Percentiles rank a stretch among this genome's conserved stretches.
Conservation (phyloP, 2,113 vertebrate species). For the Suncus etruscus region DNA sequence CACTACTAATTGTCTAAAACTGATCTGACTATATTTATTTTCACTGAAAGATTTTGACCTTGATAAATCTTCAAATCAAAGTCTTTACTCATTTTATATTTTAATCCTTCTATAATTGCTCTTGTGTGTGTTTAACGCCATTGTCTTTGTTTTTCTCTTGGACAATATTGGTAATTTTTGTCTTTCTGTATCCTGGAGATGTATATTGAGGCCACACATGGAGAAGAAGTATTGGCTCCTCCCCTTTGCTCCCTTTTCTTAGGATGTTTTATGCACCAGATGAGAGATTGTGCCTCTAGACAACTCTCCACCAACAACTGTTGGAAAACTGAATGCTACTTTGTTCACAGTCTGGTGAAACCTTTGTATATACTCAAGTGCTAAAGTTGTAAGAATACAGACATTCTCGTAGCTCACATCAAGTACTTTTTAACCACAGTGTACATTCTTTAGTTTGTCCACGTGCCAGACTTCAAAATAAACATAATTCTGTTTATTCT, state of each 20-base stretch:
- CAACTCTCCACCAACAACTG: neutral
- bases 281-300: conserved; percentile 43
- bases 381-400: neutral
- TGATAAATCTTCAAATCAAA: neutral
- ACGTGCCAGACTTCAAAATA: conserved; percentile 3
- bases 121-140: neutral
- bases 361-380: neutral
- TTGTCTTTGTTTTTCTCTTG: conserved; percentile 8
- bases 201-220: neutral
- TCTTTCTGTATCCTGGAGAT: neutral
- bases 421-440: neutral
- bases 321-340: neutral
- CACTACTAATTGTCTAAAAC: neutral
- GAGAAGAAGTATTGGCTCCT: neutral
- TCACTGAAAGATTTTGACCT: neutral
- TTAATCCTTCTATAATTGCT: neutral
- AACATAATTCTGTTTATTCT: neutral
- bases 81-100: neutral
- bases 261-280: conserved; percentile 59
- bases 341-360: conserved; percentile 7
- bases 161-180: neutral
- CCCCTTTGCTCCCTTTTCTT: conserved; percentile 65
- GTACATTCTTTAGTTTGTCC: neutral
- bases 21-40: neutral
- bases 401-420: neutral